These are phyloP conservation scores for Polymixis flavicincta DNA, from an alignment of 2,888 invertebrate species.

Conservation along the genomic window DNA sequence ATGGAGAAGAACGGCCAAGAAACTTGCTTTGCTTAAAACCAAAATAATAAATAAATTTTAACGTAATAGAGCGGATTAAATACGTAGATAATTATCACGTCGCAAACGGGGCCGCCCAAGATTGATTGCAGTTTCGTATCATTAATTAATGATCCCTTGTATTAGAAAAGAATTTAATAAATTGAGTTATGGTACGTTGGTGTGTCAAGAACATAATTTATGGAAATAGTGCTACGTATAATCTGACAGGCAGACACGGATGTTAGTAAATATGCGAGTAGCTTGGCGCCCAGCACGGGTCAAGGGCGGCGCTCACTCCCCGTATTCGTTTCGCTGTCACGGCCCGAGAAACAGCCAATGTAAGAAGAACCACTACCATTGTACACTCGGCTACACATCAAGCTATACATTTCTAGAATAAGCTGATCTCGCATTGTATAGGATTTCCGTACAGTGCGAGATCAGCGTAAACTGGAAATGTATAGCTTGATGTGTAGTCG, in stretches of 20 bases:
- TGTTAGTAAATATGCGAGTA: constrained; percentile 79
- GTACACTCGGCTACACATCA: too few relatives aligned
- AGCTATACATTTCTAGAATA: too few relatives aligned
- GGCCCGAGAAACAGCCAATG: constrained; percentile 63
- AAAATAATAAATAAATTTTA: constrained; percentile 8
- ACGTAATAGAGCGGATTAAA: constrained; percentile 23
- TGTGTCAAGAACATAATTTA: constrained; percentile 43
- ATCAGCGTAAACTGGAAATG: too few relatives aligned
- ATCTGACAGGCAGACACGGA: constrained; percentile 55
- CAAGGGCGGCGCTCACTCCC: constrained; percentile 82
- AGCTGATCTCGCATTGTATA: too few relatives aligned
- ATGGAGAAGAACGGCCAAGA: too few relatives aligned
- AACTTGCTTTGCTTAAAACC: background rate
- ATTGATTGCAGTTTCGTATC: constrained; percentile 43
- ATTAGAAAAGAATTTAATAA: constrained; percentile 38
- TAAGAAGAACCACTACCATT: constrained; percentile 71
- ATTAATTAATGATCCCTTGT: constrained; percentile 41
- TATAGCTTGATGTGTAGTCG: too few relatives aligned
- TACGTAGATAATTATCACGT: constrained; percentile 42
- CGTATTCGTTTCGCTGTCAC: constrained; percentile 65
- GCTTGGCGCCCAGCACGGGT: constrained; percentile 78
- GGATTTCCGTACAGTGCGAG: too few relatives aligned
- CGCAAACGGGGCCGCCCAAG: constrained; percentile 31
- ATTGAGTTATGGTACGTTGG: constrained; percentile 30
- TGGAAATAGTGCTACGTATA: constrained; percentile 40